Conservation (phyloP, 1,140 invertebrate genomes). For the Rhizoglyphus robini region DNA sequence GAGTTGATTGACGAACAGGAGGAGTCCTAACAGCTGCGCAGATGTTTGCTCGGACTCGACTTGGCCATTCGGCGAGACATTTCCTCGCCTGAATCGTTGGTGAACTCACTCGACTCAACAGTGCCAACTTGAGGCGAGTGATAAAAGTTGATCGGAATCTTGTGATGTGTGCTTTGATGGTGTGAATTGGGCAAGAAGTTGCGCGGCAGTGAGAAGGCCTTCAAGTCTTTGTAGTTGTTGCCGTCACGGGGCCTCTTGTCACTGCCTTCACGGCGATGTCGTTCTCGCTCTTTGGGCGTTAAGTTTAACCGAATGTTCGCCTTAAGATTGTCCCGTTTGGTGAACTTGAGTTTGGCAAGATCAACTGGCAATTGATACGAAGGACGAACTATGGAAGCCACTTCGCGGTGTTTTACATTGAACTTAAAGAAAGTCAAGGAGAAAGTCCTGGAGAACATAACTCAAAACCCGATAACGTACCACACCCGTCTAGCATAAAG, state of each 20-base stretch:
- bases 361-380: not conserved
- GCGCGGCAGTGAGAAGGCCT: not conserved
- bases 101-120: too few relatives aligned
- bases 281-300: too few relatives aligned
- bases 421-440: not conserved
- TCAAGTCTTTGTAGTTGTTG: not conserved
- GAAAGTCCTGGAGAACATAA: slow-evolving; percentile 37
- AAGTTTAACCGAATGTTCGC: too few relatives aligned
- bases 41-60: too few relatives aligned
- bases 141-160: not conserved
- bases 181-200: slow-evolving; percentile 1
- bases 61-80: too few relatives aligned
- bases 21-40: too few relatives aligned
- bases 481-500: slow-evolving; percentile 38
- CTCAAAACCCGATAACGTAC: slow-evolving; percentile 36
- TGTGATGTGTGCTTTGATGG: not conserved
- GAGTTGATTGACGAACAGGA: too few relatives aligned
- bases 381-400: not conserved
- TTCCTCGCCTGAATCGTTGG: too few relatives aligned
- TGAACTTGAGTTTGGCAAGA: not conserved
- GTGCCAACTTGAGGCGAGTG: not conserved
- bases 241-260: not conserved
- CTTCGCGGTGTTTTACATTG: slow-evolving; percentile 3
- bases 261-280: not conserved
- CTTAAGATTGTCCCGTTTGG: too few relatives aligned